phyloP scores from a whole-genome alignment of 2,797 vertebrate species.

The Acanthiza pusilla region DNA sequence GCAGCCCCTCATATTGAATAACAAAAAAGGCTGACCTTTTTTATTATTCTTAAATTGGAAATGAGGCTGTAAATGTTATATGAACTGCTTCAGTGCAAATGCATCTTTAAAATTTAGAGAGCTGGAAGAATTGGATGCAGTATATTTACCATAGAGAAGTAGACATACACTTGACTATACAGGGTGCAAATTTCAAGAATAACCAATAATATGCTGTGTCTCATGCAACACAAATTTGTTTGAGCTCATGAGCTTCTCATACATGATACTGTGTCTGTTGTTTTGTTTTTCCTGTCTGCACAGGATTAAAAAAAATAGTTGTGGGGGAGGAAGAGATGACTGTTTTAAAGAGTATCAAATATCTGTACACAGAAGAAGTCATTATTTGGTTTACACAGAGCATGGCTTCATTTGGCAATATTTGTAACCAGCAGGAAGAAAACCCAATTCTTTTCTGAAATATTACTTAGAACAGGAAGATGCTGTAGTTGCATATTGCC shows the following conservation, averaged over 20 bases:
- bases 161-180: background rate
- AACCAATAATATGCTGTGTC: background rate
- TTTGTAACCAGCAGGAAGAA: background rate
- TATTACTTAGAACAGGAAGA: background rate
- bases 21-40: background rate
- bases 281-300: background rate
- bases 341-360: background rate
- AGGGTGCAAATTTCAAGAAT: background rate
- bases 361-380: background rate
- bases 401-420: background rate
- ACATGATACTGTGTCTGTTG: background rate
- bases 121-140: background rate
- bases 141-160: background rate
- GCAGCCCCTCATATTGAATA: background rate
- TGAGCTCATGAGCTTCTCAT: background rate
- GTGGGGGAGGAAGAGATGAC: background rate
- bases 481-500: background rate
- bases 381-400: background rate
- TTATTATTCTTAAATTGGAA: background rate
- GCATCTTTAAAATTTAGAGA: background rate
- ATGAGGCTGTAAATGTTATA: background rate
- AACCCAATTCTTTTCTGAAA: background rate
- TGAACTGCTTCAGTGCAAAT: background rate
- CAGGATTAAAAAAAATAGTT: background rate
- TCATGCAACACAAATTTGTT: background rate